Evolutionary conservation across 2,888 invertebrate species (phyloP).

Genomic region (Apotomis turbidana): DNA sequence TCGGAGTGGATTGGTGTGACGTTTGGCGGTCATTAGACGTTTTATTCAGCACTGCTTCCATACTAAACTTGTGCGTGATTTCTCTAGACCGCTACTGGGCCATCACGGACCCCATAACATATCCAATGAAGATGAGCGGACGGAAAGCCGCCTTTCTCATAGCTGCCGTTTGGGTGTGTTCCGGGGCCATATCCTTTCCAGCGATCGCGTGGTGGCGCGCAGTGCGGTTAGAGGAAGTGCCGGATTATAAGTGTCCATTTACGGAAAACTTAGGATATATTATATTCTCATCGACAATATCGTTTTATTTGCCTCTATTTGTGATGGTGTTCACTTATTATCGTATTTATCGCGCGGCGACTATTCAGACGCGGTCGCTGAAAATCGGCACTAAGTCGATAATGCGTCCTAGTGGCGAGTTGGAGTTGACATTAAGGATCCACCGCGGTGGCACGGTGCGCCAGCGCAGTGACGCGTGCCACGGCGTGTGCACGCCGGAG

Average conservation of each 20-base stretch:
- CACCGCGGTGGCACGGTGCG: constrained; percentile 94
- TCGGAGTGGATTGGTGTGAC: constrained; percentile 98
- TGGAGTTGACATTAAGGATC: constrained; percentile 95
- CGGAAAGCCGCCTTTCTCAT: constrained; percentile 94
- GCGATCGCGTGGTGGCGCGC: constrained; percentile 99
- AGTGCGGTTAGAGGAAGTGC: constrained; percentile 91
- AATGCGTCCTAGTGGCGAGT: constrained; percentile 92
- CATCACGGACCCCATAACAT: constrained; percentile 98
- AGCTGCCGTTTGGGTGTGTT: constrained; percentile 97
- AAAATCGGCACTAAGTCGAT: constrained; percentile 96
- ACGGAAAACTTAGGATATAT: constrained; percentile 98
- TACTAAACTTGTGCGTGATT: constrained; percentile 98
- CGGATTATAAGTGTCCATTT: constrained; percentile 95
- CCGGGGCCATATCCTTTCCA: constrained; percentile 98
- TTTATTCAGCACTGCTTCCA: constrained; percentile 98
- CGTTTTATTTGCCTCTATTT: constrained; percentile 97
- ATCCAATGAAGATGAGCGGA: constrained; percentile 97
- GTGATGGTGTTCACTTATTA: constrained; percentile 99
- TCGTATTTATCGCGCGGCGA: constrained; percentile 96
- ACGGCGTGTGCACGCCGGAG: constrained; percentile 86
- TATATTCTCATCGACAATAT: constrained; percentile 98
- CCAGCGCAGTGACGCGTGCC: constrained; percentile 81
- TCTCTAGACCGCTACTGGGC: constrained; percentile 99
- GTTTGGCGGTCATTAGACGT: constrained; percentile 99
- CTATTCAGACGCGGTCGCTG: constrained; percentile 94